These are phyloP conservation scores for Caenorhabditis tropicalis DNA, from an alignment of 1,140 invertebrate genomes.

Conservation along the genomic window DNA sequence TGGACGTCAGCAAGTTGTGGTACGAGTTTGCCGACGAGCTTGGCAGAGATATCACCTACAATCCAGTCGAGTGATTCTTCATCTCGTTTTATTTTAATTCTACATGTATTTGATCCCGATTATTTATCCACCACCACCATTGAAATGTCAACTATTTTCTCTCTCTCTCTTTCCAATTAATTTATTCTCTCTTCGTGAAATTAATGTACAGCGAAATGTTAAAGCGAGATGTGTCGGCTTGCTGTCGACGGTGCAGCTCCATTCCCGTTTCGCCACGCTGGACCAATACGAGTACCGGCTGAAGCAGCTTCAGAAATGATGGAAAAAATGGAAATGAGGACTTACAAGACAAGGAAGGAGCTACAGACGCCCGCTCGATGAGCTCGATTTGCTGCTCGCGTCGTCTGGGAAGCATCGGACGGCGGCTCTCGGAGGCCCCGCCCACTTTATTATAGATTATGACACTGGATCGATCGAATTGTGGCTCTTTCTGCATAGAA, in stretches of 20 bases:
- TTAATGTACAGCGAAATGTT: not conserved
- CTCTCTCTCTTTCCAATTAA: not conserved
- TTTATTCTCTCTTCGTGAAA: not conserved
- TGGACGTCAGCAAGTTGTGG: slow-evolving; percentile 70
- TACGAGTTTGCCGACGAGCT: slow-evolving; percentile 68
- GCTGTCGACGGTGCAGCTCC: not conserved
- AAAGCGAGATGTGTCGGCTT: slow-evolving; percentile 22
- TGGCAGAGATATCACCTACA: slow-evolving; percentile 65
- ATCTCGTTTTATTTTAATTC: not conserved
- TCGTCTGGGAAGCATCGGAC: slow-evolving; percentile 1
- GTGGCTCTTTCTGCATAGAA: slow-evolving; percentile 10
- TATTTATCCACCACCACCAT: not conserved
- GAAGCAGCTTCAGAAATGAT: not conserved
- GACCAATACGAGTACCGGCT: not conserved
- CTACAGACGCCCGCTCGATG: not conserved
- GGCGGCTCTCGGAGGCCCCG: not conserved
- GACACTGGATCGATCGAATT: slow-evolving; percentile 6
- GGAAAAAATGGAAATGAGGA: not conserved
- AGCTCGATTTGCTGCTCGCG: slow-evolving; percentile 17
- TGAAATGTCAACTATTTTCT: no score
- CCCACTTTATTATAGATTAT: slow-evolving; percentile 14
- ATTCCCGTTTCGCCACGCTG: not conserved
- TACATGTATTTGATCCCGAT: slow-evolving; percentile 27
- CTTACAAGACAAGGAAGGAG: slow-evolving; percentile 25
- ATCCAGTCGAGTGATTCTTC: slow-evolving; percentile 59